Evolutionary conservation across 1,140 invertebrate genomes (phyloP), one percentile per base, ranked within the genome.

Genomic region (Drosophila repletoides): DNA sequence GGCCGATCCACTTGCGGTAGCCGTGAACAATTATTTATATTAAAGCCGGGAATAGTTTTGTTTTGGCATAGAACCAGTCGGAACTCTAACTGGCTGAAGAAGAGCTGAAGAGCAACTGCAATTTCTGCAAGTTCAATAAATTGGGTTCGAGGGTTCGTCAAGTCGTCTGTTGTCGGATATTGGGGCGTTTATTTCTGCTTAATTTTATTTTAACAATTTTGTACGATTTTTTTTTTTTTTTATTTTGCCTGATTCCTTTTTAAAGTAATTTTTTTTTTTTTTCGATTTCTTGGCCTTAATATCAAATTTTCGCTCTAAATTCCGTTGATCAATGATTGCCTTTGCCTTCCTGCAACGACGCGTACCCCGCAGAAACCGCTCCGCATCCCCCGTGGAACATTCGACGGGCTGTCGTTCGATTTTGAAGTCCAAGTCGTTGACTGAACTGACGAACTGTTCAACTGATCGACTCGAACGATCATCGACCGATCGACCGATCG

Each of bases 261-360:
- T 41, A 55, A 51, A 63, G 76, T 71, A 74, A 70, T 75, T 79
- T 80, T 70, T 17, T 3, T 34, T 65, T 22, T 51, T 40, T 64
- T 24, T 45, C 43, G 41, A 36, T 36, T 36, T 65, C 67, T 59
- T 84, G 80, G 80, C 79, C 79, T 83, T 83, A 83, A 83, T 83
- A 83, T 83, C 70, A 83, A 83, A 84, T 84, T 84, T 83, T 83
- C 79, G 81, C 75, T 86, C 80, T 86, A 86, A 86, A 86, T 86
- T 86, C 80, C 81, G 51, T 72, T 86, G 80, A 86, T 86, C 80
- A 86, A 87, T 86, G 81, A 86, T 86, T 86, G 80, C 80, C 80
- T 86, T 75, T 63, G 63, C 69, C 33, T 55, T 59, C 53, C 40
- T 60, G 72, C 80, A 41, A 24, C 65, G 55, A 24, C 53, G 53